Evolutionary conservation across 2,797 vertebrate genomes (phyloP).

Genomic region (Bovichtus diacanthus): DNA sequence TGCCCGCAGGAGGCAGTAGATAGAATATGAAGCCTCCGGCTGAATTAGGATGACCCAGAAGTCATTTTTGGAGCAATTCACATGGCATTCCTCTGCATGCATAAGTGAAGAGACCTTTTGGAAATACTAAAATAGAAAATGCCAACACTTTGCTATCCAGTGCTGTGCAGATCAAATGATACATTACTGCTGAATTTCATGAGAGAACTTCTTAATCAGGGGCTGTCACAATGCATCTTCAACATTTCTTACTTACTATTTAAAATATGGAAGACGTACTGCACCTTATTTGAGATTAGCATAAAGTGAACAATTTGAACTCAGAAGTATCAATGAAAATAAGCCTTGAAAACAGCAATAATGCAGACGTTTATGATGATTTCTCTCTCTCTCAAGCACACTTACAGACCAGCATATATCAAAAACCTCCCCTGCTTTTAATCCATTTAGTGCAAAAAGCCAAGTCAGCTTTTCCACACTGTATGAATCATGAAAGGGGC

Average conservation of each 20-base stretch:
- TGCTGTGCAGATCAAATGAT: constrained; percentile 36
- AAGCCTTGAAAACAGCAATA: constrained; percentile 14
- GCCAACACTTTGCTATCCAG: constrained; percentile 43
- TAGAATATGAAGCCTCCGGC: constrained; percentile 50
- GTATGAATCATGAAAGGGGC: constrained; percentile 42
- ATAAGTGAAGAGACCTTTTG: constrained; percentile 73
- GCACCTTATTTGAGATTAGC: constrained; percentile 15
- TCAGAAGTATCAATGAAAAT: constrained; percentile 6
- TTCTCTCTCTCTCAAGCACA: constrained; percentile 3
- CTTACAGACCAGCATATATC: constrained; percentile 24
- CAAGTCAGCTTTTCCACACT: constrained; percentile 44
- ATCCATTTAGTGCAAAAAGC: constrained; percentile 52
- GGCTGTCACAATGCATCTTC: not conserved
- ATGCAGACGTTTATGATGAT: constrained; percentile 23
- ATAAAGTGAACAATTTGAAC: not conserved
- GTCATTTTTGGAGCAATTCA: constrained; percentile 59
- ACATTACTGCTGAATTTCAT: constrained; percentile 8
- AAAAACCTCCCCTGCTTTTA: constrained; percentile 29
- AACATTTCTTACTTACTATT: constrained; percentile 11
- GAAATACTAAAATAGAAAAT: constrained; percentile 67
- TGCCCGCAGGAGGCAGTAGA: constrained; percentile 59
- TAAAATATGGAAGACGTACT: not conserved
- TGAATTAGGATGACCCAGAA: constrained; percentile 56
- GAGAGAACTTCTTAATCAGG: constrained; percentile 20
- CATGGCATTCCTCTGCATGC: constrained; percentile 54